Conservation (phyloP, 1,140 invertebrate genomes). For the Muscidifurax raptorellus region DNA sequence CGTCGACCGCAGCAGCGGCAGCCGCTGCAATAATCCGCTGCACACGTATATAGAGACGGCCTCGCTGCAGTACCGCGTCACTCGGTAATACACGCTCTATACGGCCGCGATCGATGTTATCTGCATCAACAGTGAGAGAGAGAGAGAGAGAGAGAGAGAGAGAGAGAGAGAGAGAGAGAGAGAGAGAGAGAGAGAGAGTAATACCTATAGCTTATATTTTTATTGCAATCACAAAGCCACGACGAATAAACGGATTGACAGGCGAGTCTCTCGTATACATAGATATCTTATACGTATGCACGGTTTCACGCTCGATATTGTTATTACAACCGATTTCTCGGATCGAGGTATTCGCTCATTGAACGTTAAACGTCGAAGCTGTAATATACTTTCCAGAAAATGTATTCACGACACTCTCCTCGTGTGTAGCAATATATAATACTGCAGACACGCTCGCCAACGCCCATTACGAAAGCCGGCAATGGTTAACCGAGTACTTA, state of each 20-base stretch:
- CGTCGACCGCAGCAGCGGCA: neutral
- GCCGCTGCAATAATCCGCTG: neutral
- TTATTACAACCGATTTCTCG: neutral
- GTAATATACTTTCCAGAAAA: constrained; percentile 33
- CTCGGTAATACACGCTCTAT: too few relatives aligned
- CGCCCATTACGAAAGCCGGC: constrained; percentile 61
- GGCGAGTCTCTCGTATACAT: too few relatives aligned
- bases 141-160: neutral
- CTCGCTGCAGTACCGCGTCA: neutral
- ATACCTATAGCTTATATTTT: neutral
- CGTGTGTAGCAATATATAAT: neutral
- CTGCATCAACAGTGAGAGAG: neutral
- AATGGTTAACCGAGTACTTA: constrained; percentile 66
- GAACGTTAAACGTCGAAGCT: neutral
- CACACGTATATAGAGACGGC: neutral
- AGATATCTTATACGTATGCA: neutral
- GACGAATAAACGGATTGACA: neutral
- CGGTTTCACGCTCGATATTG: too few relatives aligned
- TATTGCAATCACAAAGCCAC: neutral
- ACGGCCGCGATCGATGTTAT: neutral
- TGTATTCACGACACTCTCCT: constrained; percentile 31
- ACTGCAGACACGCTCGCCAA: constrained; percentile 57
- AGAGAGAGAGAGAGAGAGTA: neutral
- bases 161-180: neutral
- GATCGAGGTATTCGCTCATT: neutral